Evolutionary conservation across 2,797 vertebrate species (phyloP).

Genomic region (Diplodus puntazzo): DNA sequence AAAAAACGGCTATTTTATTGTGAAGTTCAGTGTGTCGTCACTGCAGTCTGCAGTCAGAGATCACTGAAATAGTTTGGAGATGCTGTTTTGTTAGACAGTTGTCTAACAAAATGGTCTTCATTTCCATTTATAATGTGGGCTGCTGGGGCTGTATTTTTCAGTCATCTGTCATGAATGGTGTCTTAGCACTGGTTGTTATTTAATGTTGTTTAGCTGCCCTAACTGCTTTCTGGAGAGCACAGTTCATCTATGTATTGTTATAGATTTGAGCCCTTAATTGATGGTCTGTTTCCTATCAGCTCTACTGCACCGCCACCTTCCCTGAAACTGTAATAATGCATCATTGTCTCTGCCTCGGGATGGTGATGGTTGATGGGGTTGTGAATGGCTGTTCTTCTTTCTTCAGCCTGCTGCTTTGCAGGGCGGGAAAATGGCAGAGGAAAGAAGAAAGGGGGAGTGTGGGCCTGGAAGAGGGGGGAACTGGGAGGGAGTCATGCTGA

Average conservation of each 20-base stretch:
- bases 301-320: not conserved
- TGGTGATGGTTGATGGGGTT: constrained; percentile 4
- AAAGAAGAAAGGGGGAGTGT: constrained; percentile 36
- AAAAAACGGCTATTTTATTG: not conserved
- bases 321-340: not conserved
- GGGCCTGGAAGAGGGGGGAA: constrained; percentile 37
- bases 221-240: not conserved
- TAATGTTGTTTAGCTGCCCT: not conserved
- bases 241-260: not conserved
- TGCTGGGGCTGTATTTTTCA: not conserved
- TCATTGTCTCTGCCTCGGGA: not conserved
- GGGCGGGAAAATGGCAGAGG: constrained; percentile 82
- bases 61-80: not conserved
- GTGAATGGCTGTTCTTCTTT: constrained; percentile 54
- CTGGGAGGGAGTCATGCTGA: constrained; percentile 43
- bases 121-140: too few species aligned
- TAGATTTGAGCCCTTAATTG: not conserved
- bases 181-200: not conserved
- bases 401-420: constrained; percentile 63
- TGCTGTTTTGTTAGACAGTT: not conserved
- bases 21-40: not conserved
- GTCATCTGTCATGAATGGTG: not conserved
- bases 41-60: not conserved
- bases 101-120: not conserved
- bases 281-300: not conserved